Evolutionary conservation across 2,113 vertebrate genomes (phyloP).

Genomic region (Uropsilus gracilis): DNA sequence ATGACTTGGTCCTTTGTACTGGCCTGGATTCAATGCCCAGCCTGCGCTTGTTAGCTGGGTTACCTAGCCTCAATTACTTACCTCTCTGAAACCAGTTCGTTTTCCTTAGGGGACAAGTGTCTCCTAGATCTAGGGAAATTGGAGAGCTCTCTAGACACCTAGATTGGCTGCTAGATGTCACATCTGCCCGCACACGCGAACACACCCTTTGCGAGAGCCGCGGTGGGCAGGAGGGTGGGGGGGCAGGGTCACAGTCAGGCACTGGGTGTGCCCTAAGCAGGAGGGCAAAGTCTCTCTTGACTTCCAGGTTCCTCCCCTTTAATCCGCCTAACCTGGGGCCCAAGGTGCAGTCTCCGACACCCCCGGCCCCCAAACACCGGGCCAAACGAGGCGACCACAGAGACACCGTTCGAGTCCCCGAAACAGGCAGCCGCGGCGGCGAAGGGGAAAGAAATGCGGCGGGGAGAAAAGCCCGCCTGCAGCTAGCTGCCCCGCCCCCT

Average conservation of each 20-base stretch:
- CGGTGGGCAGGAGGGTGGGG: not conserved
- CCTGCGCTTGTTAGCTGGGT: not conserved
- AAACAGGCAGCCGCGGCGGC: not conserved
- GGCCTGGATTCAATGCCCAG: not conserved
- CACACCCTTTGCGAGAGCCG: not conserved
- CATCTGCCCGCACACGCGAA: not conserved
- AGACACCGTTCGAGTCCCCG: fast-evolving
- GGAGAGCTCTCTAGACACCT: too few species aligned
- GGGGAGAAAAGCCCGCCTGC: not conserved
- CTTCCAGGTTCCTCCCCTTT: not conserved
- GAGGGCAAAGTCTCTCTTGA: not conserved
- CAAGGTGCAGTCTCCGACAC: not conserved
- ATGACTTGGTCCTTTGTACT: not conserved
- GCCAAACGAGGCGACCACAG: not conserved
- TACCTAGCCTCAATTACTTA: not conserved
- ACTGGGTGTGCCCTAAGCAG: slow-evolving; percentile 51
- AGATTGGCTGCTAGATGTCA: too few species aligned
- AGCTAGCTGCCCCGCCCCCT: not conserved
- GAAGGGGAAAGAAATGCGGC: not conserved
- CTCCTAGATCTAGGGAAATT: not conserved
- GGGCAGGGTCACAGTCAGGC: not conserved
- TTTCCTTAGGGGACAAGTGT: not conserved
- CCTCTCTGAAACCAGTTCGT: not conserved
- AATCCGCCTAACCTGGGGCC: slow-evolving; percentile 19
- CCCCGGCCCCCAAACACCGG: not conserved